These are phyloP conservation scores for Lagodon rhomboides DNA, from an alignment of 2,797 vertebrate genomes.

Conservation along the genomic window DNA sequence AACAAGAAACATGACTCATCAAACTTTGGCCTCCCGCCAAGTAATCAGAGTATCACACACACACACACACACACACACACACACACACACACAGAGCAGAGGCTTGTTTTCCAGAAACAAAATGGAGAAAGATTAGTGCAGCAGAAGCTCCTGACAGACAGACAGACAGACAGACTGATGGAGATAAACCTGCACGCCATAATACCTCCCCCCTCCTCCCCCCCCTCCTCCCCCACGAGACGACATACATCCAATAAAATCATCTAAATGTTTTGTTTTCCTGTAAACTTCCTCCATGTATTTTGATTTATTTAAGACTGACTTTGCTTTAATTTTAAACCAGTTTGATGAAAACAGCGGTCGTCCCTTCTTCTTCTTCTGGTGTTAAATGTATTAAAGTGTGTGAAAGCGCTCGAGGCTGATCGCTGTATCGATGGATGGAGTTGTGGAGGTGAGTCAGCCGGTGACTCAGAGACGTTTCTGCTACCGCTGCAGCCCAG, in stretches of 20 bases:
- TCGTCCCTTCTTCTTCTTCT: background rate
- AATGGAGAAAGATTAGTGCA: conserved; percentile 75
- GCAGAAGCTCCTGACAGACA: conserved; percentile 11
- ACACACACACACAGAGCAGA: background rate
- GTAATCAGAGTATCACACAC: conserved; percentile 16
- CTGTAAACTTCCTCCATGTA: background rate
- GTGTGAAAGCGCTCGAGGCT: background rate
- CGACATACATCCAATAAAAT: background rate
- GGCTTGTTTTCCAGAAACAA: conserved; percentile 48
- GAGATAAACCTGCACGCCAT: conserved; percentile 56
- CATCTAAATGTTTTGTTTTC: background rate
- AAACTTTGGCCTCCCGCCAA: conserved; percentile 27
- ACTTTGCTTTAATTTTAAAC: background rate
- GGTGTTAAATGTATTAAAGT: too few species aligned
- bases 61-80: conserved; percentile 21
- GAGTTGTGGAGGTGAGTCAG: conserved; percentile 53
- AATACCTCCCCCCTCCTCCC: conserved; percentile 2
- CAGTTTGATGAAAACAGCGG: background rate
- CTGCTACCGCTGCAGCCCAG: conserved; percentile 21
- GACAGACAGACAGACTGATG: conserved; percentile 22
- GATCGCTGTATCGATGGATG: conserved; percentile 45
- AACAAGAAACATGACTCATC: conserved; percentile 49
- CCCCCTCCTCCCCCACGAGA: background rate
- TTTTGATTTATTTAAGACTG: background rate
- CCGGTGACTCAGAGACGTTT: conserved; percentile 43